Conservation (phyloP, 2,113 vertebrate species). For the Phylloscopus whistleri region DNA sequence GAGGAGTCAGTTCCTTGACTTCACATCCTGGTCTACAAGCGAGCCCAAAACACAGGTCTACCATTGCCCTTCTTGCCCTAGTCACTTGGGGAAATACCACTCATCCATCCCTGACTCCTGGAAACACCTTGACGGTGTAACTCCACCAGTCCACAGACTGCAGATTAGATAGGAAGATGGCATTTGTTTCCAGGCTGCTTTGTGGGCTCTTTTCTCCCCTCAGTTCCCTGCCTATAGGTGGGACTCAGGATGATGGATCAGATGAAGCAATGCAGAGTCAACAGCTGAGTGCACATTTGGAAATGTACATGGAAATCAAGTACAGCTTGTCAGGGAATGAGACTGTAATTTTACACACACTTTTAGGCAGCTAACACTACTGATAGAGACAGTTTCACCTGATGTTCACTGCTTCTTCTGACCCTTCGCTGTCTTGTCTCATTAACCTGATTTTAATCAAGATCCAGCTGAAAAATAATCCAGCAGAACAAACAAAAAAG, state of each 20-base stretch:
- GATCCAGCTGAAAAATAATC: not conserved
- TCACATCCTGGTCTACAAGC: not conserved
- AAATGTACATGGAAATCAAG: not conserved
- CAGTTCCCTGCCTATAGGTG: not conserved
- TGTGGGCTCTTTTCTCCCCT: not conserved
- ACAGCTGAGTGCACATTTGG: not conserved
- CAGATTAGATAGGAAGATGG: not conserved
- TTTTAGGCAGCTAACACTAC: not conserved
- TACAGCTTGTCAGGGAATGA: not conserved
- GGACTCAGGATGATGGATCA: not conserved
- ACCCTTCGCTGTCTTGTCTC: not conserved
- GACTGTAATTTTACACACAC: not conserved
- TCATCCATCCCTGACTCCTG: not conserved
- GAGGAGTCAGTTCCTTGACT: not conserved
- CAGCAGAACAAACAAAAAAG: not conserved
- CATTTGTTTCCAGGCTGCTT: not conserved
- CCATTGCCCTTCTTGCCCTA: not conserved
- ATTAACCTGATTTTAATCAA: not conserved
- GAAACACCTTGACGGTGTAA: not conserved
- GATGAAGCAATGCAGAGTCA: not conserved
- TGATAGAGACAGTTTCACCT: not conserved
- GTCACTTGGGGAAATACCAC: not conserved
- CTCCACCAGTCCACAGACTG: rapidly evolving
- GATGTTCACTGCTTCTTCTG: not conserved
- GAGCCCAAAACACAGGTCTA: not conserved